These are phyloP conservation scores for Euwallacea similis DNA, from an alignment of 1,140 invertebrate species.

Conservation along the genomic window DNA sequence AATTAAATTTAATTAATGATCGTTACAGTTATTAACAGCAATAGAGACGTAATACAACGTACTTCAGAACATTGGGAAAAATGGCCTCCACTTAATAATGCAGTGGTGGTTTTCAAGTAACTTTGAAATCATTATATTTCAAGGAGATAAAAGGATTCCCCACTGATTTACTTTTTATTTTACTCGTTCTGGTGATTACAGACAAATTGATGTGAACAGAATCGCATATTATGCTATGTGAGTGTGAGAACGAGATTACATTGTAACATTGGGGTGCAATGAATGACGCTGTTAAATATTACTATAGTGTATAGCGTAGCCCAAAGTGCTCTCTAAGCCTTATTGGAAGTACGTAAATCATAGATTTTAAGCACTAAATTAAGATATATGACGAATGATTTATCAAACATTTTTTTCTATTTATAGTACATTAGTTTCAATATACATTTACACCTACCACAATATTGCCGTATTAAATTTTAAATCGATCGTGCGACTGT, in stretches of 20 bases:
- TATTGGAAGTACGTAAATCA: background rate
- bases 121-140: background rate
- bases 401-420: background rate
- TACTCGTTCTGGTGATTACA: background rate
- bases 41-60: background rate
- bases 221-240: background rate
- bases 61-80: background rate
- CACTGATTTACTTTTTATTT: background rate
- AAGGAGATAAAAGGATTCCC: background rate
- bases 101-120: background rate
- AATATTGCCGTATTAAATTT: background rate
- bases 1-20: constrained; percentile 11
- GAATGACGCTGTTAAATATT: too few species aligned
- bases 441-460: background rate
- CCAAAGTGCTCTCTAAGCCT: background rate
- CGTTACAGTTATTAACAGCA: background rate
- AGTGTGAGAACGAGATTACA: background rate
- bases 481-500: background rate
- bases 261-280: too few species aligned
- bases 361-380: background rate
- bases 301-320: too few species aligned
- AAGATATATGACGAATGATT: background rate
- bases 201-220: background rate
- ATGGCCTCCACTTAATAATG: background rate
- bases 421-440: constrained; percentile 5